These are phyloP conservation scores for Lydus trimaculatus DNA, from an alignment of 2,888 invertebrate genomes.

Conservation along the genomic window DNA sequence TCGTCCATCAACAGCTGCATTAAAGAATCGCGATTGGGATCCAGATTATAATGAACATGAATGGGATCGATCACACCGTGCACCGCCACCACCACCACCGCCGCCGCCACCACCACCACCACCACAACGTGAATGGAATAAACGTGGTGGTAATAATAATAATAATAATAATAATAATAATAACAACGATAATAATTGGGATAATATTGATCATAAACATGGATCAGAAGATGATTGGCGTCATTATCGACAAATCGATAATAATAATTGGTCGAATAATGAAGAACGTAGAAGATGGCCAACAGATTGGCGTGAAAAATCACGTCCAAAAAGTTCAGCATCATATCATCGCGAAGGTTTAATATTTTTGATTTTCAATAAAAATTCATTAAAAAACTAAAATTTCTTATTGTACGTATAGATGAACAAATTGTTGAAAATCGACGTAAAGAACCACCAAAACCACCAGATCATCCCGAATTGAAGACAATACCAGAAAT, in stretches of 20 bases:
- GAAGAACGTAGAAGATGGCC: conserved; percentile 64
- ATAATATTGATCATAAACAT: conserved; percentile 53
- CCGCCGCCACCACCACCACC: conserved; percentile 59
- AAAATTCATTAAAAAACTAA: conserved; percentile 2
- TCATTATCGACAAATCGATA: conserved; percentile 54
- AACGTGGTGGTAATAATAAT: conserved; percentile 42
- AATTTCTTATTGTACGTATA: conserved; percentile 12
- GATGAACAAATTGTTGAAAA: conserved; percentile 41
- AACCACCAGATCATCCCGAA: conserved; percentile 21
- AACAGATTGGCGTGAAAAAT: conserved; percentile 55
- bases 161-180: conserved; percentile 51
- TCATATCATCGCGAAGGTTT: conserved; percentile 51
- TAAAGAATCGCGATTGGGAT: conserved; percentile 56
- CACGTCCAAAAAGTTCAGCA: conserved; percentile 60
- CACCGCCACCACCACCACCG: conserved; percentile 53
- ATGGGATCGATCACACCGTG: conserved; percentile 62
- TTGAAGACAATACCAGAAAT: conserved; percentile 31
- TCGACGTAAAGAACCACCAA: conserved; percentile 38
- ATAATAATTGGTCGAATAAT: conserved; percentile 56
- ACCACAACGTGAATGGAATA: conserved; percentile 1
- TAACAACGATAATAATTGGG: conserved; percentile 54
- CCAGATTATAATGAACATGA: conserved; percentile 60
- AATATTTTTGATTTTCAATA: conserved; percentile 2
- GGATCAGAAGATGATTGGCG: conserved; percentile 58
- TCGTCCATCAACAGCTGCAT: conserved; percentile 39